Percentiles rank a stretch among this genome's conserved stretches.
Conservation (phyloP, 2,797 vertebrate genomes). For the Dendrocincla tyrannina region DNA sequence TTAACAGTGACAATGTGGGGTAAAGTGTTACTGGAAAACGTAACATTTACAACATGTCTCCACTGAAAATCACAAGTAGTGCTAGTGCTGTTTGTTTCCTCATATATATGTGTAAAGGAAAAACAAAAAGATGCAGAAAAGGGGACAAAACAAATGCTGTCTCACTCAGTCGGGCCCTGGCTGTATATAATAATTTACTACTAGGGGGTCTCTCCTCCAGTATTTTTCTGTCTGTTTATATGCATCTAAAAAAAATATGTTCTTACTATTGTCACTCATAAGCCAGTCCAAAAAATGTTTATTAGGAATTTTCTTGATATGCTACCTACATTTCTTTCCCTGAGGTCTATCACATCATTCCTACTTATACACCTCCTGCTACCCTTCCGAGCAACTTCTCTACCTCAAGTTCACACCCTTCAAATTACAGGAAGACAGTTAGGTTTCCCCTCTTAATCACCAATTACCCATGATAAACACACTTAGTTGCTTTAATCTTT, state of each 20-base stretch:
- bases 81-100: neutral
- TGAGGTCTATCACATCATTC: neutral
- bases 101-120: neutral
- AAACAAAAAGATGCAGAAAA: neutral
- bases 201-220: neutral
- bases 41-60: neutral
- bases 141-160: neutral
- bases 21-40: conserved; percentile 30
- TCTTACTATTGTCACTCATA: neutral
- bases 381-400: neutral
- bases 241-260: neutral
- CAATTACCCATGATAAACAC: neutral
- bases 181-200: neutral
- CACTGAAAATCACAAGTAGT: neutral
- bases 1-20: conserved; percentile 7
- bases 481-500: conserved; percentile 29
- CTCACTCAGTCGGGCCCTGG: neutral
- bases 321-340: neutral
- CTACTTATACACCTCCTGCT: neutral
- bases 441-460: neutral
- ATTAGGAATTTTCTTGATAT: neutral
- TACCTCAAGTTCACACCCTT: conserved; percentile 1
- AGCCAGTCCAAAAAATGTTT: neutral
- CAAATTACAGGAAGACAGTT: neutral
- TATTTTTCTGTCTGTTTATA: neutral